phyloP scores from a whole-genome alignment of 1,140 invertebrate genomes.

The Drosophila dunni region DNA sequence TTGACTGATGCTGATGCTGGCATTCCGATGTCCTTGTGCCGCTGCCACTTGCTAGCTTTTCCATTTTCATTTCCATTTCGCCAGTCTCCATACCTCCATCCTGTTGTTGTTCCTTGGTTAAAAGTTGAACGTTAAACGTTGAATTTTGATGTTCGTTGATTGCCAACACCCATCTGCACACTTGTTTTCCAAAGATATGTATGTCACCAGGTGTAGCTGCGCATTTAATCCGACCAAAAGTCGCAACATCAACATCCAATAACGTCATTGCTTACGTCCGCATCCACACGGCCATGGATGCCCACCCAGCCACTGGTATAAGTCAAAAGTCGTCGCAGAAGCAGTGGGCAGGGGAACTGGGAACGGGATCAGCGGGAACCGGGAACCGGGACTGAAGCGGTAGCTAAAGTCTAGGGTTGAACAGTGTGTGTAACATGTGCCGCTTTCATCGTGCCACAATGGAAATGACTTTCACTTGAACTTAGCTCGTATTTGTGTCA shows the following conservation, averaged over 20 bases:
- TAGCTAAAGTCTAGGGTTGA: not conserved
- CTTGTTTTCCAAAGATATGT: constrained; percentile 68
- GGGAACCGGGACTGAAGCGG: not conserved
- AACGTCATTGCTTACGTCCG: not conserved
- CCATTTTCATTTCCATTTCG: not conserved
- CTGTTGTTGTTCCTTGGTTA: constrained; percentile 28
- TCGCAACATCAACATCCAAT: constrained; percentile 76
- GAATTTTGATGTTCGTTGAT: constrained; percentile 79
- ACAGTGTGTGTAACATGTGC: constrained; percentile 54
- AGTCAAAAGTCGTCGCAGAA: constrained; percentile 47
- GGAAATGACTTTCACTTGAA: constrained; percentile 70
- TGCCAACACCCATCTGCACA: constrained; percentile 59
- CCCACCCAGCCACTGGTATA: constrained; percentile 47
- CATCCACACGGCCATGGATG: constrained; percentile 33
- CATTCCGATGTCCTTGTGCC: constrained; percentile 29
- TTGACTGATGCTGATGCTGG: constrained; percentile 74
- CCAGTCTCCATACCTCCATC: not conserved
- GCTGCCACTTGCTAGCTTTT: not conserved
- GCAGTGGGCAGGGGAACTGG: not conserved
- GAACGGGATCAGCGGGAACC: not conserved
- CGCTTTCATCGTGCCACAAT: constrained; percentile 48
- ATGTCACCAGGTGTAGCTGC: constrained; percentile 78
- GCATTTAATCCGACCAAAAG: constrained; percentile 81
- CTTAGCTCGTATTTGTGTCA: constrained; percentile 36
- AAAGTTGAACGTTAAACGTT: constrained; percentile 76